phyloP scores from a whole-genome alignment of 2,797 vertebrate species.

The Passerculus sandwichensis region DNA sequence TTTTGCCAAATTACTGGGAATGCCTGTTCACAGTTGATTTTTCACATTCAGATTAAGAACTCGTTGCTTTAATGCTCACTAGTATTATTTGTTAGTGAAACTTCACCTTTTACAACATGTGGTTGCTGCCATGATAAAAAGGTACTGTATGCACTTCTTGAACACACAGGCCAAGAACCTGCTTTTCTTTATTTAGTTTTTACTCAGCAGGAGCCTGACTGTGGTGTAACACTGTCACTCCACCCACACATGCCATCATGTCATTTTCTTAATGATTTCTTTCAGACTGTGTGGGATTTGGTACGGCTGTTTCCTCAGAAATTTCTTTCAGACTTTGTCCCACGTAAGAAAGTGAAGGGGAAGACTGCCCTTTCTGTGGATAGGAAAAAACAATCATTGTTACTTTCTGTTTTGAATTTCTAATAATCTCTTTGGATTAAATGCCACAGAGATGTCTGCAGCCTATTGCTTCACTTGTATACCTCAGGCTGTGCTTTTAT shows the following conservation, averaged over 20 bases:
- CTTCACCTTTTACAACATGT: background rate
- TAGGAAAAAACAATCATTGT: background rate
- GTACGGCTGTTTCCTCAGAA: background rate
- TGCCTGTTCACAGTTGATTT: background rate
- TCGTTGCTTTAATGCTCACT: background rate
- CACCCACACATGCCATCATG: constrained; percentile 19
- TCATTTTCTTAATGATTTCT: constrained; percentile 55
- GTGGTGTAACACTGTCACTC: constrained; percentile 48
- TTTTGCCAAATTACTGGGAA: background rate
- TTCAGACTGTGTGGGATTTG: constrained; percentile 54
- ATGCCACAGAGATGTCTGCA: constrained; percentile 7
- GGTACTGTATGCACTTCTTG: background rate
- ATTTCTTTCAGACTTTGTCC: constrained; percentile 24
- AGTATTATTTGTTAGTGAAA: background rate
- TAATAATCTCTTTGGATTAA: constrained; percentile 12
- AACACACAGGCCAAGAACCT: background rate
- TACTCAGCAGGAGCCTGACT: constrained; percentile 20
- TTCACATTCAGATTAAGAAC: background rate
- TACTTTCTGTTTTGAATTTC: constrained; percentile 10
- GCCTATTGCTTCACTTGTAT: background rate
- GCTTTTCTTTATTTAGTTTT: background rate
- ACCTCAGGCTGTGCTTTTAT: background rate
- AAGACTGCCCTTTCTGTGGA: background rate
- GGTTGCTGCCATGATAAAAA: background rate
- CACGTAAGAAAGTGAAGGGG: background rate